Conservation (phyloP, 2,113 vertebrate species). For the Peromyscus leucopus region DNA sequence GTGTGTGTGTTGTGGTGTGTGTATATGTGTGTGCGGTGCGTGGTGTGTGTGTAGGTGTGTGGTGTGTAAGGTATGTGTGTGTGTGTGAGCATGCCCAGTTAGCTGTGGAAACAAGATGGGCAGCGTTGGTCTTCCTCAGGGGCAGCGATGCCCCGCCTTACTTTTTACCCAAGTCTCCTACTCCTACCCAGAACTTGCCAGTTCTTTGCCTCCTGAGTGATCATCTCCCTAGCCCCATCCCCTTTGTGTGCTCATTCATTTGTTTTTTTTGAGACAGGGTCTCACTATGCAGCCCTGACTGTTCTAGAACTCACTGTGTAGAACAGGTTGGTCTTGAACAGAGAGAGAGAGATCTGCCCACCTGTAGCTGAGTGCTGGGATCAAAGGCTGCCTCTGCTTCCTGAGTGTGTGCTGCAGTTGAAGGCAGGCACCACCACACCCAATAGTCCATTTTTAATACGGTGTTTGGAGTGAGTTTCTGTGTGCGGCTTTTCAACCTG, state of each 20-base stretch:
- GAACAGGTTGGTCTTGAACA: not conserved
- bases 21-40: too few species aligned
- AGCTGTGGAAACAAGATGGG: not conserved
- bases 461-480: not conserved
- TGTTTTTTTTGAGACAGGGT: not conserved
- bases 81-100: not conserved
- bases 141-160: too few species aligned
- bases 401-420: not conserved
- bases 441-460: not conserved
- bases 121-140: not conserved
- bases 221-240: not conserved
- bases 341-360: too few species aligned
- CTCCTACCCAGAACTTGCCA: too few species aligned
- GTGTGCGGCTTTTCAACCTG: not conserved
- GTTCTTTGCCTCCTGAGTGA: not conserved
- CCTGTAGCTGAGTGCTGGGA: not conserved
- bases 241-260: not conserved
- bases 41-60: not conserved
- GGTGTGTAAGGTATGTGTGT: not conserved
- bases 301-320: not conserved
- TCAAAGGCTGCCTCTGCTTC: not conserved
- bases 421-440: not conserved
- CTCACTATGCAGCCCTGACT: not conserved
- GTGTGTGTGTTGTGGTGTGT: not conserved
- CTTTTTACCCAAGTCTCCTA: not conserved